Evolutionary conservation across 2,113 vertebrate genomes (phyloP).

Genomic region (Pitta sordida): DNA sequence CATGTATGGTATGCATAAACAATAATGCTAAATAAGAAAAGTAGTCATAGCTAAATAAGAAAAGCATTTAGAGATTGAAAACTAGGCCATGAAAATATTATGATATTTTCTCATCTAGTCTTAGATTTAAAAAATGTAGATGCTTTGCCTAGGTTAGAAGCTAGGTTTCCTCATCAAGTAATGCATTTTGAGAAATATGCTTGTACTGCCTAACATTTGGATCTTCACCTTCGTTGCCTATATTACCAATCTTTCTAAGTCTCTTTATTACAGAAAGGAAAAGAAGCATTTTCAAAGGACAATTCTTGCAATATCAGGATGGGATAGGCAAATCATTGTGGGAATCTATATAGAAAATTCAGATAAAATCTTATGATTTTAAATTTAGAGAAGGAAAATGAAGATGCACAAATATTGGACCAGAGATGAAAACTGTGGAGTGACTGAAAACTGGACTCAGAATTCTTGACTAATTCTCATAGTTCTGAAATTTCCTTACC

Average conservation of each 20-base stretch:
- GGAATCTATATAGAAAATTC: background rate
- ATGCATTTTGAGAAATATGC: background rate
- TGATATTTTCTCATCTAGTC: background rate
- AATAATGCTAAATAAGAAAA: background rate
- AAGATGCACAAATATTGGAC: background rate
- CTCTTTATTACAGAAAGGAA: background rate
- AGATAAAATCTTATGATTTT: background rate
- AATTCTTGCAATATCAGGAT: background rate
- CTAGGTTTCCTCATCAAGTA: background rate
- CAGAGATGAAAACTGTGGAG: background rate
- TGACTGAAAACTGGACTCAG: background rate
- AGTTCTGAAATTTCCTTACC: background rate
- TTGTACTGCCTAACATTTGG: background rate
- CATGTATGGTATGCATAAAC: background rate
- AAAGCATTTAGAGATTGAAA: background rate
- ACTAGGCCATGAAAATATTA: background rate
- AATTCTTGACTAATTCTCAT: background rate
- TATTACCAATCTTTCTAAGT: background rate
- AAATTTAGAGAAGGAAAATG: background rate
- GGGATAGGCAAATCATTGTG: background rate
- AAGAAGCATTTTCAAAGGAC: background rate
- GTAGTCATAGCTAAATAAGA: background rate
- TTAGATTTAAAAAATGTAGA: background rate
- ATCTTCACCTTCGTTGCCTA: background rate
- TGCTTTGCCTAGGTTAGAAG: background rate